Base-by-base conservation (phyloP, 1,140 invertebrate species). In the Globodera ellingtonae region DNA sequence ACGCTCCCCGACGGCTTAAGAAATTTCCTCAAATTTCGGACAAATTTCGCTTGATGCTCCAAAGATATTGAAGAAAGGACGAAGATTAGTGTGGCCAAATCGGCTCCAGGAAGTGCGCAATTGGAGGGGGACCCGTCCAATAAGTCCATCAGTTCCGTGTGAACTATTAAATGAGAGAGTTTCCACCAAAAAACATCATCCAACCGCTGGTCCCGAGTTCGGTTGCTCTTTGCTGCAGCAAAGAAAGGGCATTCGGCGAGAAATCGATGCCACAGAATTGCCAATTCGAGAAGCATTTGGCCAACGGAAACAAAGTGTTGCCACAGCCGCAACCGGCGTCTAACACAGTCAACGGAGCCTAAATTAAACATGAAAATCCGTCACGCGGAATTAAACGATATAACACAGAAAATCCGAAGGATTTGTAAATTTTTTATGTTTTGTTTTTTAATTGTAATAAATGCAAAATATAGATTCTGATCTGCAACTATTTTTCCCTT, bases 311-410 rank as follows among this genome's bases (percentile, higher is more conserved):
- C 72, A 98, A 91, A 87, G 98, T 94, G 91, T 99, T 98, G 0
- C 97, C 97, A 72, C 98, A 96, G 6, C 97, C 97, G 91, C 97
- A 98, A 0, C 97, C 97, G 44, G 98, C 92, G 91, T 99, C 96
- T 9, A 98, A 90, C 50, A 93, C 91, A 4, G 91, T 88, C 75
- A 86, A 66, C 15, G 74, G 69, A 44, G 78, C 52, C 87, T 87
- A 71, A 79, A 87, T 83, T n/a, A 35, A 15, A 59, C 10, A 15
- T 5, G 56, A 18, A 59, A 52, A 9, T 52, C 50, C 50, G 7
- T 52, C 50, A 7, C 50, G 7, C 50, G 50, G 10, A 52, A 52
- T 52, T 52, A 13, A 13, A 52, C 4, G 10, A 9, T 50, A 50
- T 50, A 10, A 10, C 50, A 50, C 8, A 24, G 18, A 79, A 87